phyloP scores from a whole-genome alignment of 2,113 vertebrate species.

The Chloebia gouldiae region DNA sequence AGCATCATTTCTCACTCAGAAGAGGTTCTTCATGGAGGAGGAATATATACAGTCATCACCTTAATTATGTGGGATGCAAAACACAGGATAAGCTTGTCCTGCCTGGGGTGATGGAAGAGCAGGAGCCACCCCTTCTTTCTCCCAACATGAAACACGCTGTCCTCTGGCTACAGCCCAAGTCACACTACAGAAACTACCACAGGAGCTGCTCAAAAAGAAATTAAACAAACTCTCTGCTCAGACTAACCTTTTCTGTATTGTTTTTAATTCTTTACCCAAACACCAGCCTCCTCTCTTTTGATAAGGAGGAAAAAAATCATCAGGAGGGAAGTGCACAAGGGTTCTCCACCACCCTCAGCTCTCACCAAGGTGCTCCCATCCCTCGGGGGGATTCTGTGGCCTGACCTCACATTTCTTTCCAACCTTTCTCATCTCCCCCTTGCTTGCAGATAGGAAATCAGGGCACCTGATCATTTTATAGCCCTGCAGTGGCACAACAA shows the following conservation, averaged over 20 bases:
- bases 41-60: background rate
- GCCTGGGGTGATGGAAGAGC: background rate
- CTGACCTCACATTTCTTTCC: background rate
- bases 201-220: background rate
- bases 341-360: background rate
- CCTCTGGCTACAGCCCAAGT: background rate
- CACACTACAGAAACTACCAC: background rate
- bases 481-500: background rate
- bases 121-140: background rate
- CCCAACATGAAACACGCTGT: fast-evolving
- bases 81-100: background rate
- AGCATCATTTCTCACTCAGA: background rate
- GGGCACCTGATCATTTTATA: background rate
- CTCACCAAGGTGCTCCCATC: background rate
- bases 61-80: background rate
- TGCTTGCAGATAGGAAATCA: background rate
- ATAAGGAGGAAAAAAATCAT: background rate
- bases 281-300: background rate
- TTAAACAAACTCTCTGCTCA: background rate
- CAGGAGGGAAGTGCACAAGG: background rate
- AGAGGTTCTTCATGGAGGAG: background rate
- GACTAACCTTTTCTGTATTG: background rate
- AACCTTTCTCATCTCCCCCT: background rate
- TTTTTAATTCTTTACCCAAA: background rate
- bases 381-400: background rate